Conservation (phyloP, 2,113 vertebrate genomes). For the Antechinus flavipes region DNA sequence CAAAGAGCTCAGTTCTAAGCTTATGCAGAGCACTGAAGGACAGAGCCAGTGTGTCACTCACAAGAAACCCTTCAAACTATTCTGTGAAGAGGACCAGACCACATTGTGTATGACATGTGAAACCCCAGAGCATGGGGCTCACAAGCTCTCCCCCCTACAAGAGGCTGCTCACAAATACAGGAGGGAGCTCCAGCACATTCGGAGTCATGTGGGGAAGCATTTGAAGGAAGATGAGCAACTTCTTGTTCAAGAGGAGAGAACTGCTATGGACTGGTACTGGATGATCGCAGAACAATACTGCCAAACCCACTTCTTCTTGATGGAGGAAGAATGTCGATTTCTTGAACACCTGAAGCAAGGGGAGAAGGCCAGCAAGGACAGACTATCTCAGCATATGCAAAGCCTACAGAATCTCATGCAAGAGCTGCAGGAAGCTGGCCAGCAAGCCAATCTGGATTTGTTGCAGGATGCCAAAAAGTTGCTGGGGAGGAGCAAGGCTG, state of each 20-base stretch:
- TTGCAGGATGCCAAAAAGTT: neutral
- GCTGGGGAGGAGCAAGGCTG: neutral
- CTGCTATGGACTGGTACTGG: neutral
- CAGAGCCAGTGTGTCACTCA: neutral
- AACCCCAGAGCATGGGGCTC: neutral
- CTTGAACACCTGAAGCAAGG: neutral
- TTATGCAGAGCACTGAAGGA: neutral
- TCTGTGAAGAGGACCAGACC: neutral
- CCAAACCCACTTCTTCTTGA: too few species aligned
- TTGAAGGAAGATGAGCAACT: neutral
- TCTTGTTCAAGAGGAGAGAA: neutral
- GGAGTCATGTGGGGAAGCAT: neutral
- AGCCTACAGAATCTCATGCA: neutral
- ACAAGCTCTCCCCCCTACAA: neutral
- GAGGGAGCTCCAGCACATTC: neutral
- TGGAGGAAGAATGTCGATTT: neutral
- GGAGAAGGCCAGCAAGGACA: fast-evolving
- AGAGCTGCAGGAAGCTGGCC: neutral
- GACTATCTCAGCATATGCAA: neutral
- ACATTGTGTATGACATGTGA: neutral
- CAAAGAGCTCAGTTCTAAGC: neutral
- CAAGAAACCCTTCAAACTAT: neutral
- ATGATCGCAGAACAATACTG: too few species aligned
- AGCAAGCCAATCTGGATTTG: neutral
- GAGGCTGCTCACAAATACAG: neutral